Evolutionary conservation across 2,888 invertebrate species (phyloP).

Genomic region (Endotricha flammealis): DNA sequence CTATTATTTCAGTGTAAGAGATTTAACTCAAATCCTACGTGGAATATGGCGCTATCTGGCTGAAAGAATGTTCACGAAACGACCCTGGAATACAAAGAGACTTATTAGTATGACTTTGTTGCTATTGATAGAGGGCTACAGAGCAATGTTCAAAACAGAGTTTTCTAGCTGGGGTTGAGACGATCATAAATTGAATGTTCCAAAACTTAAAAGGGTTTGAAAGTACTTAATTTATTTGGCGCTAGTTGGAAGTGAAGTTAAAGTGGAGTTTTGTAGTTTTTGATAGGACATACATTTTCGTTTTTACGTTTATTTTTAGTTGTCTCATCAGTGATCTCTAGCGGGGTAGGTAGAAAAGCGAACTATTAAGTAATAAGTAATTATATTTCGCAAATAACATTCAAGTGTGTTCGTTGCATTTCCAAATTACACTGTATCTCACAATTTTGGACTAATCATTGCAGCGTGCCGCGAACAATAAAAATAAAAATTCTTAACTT

Average conservation of each 20-base stretch:
- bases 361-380: too few species aligned
- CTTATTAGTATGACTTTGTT: slow-evolving; percentile 19
- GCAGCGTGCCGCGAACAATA: too few species aligned
- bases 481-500: too few species aligned
- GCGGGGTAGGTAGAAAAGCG: too few species aligned
- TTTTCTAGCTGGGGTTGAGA: background rate
- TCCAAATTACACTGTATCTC: too few species aligned
- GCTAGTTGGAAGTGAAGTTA: too few species aligned
- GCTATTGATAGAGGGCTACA: slow-evolving; percentile 6
- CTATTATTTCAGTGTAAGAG: slow-evolving; percentile 44
- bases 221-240: background rate
- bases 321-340: too few species aligned
- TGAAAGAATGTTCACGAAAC: slow-evolving; percentile 24
- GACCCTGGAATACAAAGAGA: slow-evolving; percentile 32
- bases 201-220: background rate
- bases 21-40: slow-evolving; percentile 30
- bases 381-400: too few species aligned
- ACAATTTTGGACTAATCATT: too few species aligned
- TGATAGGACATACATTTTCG: background rate
- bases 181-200: background rate
- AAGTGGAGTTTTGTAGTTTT: background rate
- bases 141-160: slow-evolving; percentile 1
- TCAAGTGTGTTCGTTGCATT: too few species aligned
- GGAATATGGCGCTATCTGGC: slow-evolving; percentile 27
- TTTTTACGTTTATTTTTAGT: background rate